These are phyloP conservation scores for Centropyge bicolor DNA, from an alignment of 2,797 vertebrate genomes.

Conservation along the genomic window DNA sequence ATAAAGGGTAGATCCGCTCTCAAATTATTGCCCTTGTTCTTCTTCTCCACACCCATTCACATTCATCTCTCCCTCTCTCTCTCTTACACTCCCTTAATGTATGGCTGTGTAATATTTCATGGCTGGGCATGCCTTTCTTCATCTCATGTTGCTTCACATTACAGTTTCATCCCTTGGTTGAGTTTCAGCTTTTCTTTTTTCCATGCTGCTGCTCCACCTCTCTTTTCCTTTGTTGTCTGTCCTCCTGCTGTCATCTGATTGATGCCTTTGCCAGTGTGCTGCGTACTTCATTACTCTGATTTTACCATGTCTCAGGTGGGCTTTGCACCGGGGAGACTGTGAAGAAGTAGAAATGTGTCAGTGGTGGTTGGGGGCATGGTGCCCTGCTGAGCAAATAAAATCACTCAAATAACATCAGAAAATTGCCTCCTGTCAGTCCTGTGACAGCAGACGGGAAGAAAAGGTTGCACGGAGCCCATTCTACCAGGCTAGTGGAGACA, in stretches of 20 bases:
- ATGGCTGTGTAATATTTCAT: conserved; percentile 59
- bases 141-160: conserved; percentile 45
- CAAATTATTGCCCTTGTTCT: conserved; percentile 70
- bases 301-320: conserved; percentile 82
- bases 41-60: conserved; percentile 62
- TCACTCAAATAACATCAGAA: conserved; percentile 82
- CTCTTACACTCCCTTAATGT: conserved; percentile 43
- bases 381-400: conserved; percentile 76
- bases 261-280: conserved; percentile 77
- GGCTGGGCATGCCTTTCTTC: conserved; percentile 16
- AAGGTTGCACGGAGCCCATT: conserved; percentile 48
- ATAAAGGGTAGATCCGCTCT: conserved; percentile 74
- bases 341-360: conserved; percentile 82
- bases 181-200: conserved; percentile 30
- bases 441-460: conserved; percentile 36
- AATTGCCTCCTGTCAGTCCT: conserved; percentile 76
- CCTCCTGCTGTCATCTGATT: conserved; percentile 74
- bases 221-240: conserved; percentile 63
- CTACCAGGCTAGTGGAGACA: conserved; percentile 44
- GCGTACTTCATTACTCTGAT: conserved; percentile 88
- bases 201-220: conserved; percentile 25
- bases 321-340: conserved; percentile 78
- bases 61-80: conserved; percentile 50
- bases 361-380: conserved; percentile 71
- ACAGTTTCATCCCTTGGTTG: conserved; percentile 28